Percentiles rank a stretch among this genome's conserved stretches.
Evolutionary conservation across 2,888 invertebrate genomes (phyloP).

Genomic region (Leptinotarsa rubiginosa): DNA sequence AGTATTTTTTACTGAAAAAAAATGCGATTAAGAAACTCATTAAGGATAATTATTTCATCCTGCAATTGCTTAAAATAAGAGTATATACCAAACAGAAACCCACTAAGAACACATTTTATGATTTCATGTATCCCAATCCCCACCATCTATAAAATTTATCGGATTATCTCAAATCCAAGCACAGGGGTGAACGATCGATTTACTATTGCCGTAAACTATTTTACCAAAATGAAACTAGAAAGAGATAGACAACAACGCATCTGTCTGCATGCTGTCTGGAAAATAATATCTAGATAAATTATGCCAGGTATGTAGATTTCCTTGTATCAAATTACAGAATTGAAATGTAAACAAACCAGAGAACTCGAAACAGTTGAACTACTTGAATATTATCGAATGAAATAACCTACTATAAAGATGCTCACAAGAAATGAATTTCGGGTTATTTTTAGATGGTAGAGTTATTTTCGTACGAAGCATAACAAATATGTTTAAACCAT

Average conservation of each 20-base stretch:
- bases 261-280: conserved; percentile 25
- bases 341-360: conserved; percentile 4
- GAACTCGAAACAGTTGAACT: conserved; percentile 11
- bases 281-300: conserved; percentile 8
- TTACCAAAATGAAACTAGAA: conserved; percentile 22
- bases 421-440: conserved; percentile 55
- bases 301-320: conserved; percentile 19
- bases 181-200: conserved; percentile 31
- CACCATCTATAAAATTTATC: background rate
- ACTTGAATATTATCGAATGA: conserved; percentile 46
- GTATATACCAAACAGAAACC: too few relatives aligned
- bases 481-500: conserved; percentile 54
- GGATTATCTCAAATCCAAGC: conserved; percentile 10
- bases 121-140: too few relatives aligned
- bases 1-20: too few relatives aligned
- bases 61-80: too few relatives aligned
- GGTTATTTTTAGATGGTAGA: conserved; percentile 55
- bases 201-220: background rate
- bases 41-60: too few relatives aligned
- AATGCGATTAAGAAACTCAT: too few relatives aligned
- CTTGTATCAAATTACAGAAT: conserved; percentile 22
- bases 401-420: conserved; percentile 53
- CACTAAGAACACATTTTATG: too few relatives aligned
- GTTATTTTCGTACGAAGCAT: conserved; percentile 57
- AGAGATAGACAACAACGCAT: conserved; percentile 20